These are phyloP conservation scores for Platichthys stellatus DNA, from an alignment of 2,113 vertebrate species.

Conservation along the genomic window DNA sequence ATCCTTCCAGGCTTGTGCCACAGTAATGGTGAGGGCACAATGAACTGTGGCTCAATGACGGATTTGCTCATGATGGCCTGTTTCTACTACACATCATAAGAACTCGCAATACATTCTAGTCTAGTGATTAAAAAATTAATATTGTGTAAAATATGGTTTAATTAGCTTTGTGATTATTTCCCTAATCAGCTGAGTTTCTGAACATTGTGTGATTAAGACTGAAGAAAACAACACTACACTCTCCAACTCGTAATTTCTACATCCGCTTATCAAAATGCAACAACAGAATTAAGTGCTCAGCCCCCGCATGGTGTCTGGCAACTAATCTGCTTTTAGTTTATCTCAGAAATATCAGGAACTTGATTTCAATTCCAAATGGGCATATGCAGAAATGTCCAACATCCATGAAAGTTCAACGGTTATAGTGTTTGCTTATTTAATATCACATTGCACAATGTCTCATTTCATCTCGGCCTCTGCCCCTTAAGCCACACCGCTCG, in stretches of 20 bases:
- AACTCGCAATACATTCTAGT: conserved; percentile 16
- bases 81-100: conserved; percentile 53
- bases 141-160: conserved; percentile 32
- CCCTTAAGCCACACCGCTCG: too few species aligned
- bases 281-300: background rate
- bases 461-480: too few species aligned
- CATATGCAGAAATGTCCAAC: too few species aligned
- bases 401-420: too few species aligned
- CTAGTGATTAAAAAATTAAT: conserved; percentile 19
- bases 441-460: too few species aligned
- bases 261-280: too few species aligned
- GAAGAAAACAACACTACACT: conserved; percentile 1
- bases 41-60: conserved; percentile 56
- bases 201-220: conserved; percentile 25
- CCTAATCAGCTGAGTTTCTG: conserved; percentile 27
- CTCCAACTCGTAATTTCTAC: background rate
- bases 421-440: too few species aligned
- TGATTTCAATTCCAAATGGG: background rate
- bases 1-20: conserved; percentile 54
- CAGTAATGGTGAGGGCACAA: conserved; percentile 55
- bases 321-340: background rate
- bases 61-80: conserved; percentile 50
- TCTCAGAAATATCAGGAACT: background rate
- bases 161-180: conserved; percentile 37
- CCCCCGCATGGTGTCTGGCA: background rate